A percentile compares a stretch with the other conserved stretches of the same genome.
phyloP scores from a whole-genome alignment of 2,888 invertebrate genomes.

The Limnephilus auricula region DNA sequence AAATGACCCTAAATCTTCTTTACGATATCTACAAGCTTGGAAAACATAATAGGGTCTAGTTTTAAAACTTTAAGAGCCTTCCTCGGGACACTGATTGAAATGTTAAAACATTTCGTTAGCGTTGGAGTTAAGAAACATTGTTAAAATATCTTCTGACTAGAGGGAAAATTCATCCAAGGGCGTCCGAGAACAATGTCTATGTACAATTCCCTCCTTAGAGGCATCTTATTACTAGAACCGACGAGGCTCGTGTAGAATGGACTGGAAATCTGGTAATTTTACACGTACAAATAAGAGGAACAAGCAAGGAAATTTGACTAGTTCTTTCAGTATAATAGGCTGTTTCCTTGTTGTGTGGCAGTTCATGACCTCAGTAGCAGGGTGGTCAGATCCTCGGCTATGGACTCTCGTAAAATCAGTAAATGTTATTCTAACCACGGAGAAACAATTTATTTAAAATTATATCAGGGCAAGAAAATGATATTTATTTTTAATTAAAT shows the following conservation, averaged over 20 bases:
- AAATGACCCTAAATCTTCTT: neutral
- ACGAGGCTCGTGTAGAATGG: neutral
- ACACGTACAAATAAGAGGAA: neutral
- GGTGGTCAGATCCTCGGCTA: too few species aligned
- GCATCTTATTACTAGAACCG: neutral
- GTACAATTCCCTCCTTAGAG: neutral
- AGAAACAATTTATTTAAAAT: too few species aligned
- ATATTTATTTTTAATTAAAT: too few species aligned
- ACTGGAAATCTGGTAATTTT: neutral
- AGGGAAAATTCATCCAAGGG: neutral
- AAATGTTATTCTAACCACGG: too few species aligned
- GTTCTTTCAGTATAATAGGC: neutral
- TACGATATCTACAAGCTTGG: neutral
- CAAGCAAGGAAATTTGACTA: neutral
- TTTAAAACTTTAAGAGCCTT: neutral
- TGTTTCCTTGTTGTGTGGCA: neutral
- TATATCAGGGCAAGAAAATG: too few species aligned
- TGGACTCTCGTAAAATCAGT: too few species aligned
- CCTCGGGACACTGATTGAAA: neutral
- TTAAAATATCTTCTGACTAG: neutral
- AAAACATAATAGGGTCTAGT: neutral
- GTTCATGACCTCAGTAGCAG: neutral
- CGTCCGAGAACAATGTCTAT: neutral
- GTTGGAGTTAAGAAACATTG: neutral
- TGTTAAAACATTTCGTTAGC: neutral